A percentile compares a stretch with the other conserved stretches of the same genome.
These are phyloP conservation scores for Scaptomyza hsui DNA, from an alignment of 1,140 invertebrate species.

Conservation along the genomic window DNA sequence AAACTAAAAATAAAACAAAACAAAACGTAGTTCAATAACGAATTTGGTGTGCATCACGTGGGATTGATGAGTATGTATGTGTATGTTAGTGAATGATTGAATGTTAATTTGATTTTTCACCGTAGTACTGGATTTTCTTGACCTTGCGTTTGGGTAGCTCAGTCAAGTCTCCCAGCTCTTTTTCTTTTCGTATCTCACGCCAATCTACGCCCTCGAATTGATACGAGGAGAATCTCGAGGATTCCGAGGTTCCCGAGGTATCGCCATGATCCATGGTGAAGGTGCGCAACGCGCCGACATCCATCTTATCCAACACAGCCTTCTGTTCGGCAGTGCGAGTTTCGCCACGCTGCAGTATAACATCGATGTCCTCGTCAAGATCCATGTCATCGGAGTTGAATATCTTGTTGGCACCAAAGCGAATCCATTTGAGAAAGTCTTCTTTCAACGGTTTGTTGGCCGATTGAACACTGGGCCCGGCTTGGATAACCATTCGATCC, in stretches of 20 bases:
- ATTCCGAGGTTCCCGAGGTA: too few relatives aligned
- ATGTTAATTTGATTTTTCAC: neutral
- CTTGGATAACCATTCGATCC: conserved; percentile 99
- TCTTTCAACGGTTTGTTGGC: conserved; percentile 95
- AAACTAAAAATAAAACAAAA: too few relatives aligned
- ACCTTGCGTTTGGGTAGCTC: conserved; percentile 99
- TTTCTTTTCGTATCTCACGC: conserved; percentile 94
- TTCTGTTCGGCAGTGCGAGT: conserved; percentile 96
- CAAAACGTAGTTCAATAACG: too few relatives aligned
- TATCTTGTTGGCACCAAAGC: conserved; percentile 99
- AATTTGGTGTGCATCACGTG: too few relatives aligned
- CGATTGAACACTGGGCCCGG: conserved; percentile 93
- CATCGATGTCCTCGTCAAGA: conserved; percentile 99
- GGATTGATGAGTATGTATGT: too few relatives aligned
- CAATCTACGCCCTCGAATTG: conserved; percentile 97
- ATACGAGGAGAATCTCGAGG: conserved; percentile 91
- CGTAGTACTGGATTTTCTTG: conserved; percentile 85
- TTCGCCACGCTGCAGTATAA: conserved; percentile 96
- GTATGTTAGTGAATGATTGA: too few relatives aligned
- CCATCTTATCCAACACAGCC: conserved; percentile 94
- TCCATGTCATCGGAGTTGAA: conserved; percentile 99
- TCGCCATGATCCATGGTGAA: conserved; percentile 98
- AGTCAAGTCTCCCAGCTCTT: conserved; percentile 96
- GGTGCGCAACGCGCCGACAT: conserved; percentile 95
- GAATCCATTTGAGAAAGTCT: conserved; percentile 99